Conservation (phyloP, 2,797 vertebrate species). For the Parauchenoglanis punctatus region DNA sequence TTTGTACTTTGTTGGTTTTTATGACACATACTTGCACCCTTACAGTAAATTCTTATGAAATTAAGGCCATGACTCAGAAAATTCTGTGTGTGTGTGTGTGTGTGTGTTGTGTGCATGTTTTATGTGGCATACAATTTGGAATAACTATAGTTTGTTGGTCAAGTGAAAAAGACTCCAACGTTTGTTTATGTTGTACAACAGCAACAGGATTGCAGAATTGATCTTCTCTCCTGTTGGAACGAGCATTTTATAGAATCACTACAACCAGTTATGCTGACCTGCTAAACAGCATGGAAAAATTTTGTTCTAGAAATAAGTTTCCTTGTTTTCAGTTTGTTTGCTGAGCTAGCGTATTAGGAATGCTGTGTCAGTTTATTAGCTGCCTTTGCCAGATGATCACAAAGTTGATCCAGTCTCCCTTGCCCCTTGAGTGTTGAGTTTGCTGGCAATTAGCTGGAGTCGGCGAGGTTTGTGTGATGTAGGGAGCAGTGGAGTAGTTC, state of each 20-base stretch:
- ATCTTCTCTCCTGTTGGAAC: constrained; percentile 39
- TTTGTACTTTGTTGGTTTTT: constrained; percentile 20
- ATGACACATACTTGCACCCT: constrained; percentile 22
- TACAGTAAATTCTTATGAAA: constrained; percentile 34
- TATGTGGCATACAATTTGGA: background rate
- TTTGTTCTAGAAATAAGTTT: constrained; percentile 25
- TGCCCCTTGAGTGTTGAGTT: constrained; percentile 65
- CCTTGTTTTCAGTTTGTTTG: constrained; percentile 18
- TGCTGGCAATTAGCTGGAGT: constrained; percentile 63
- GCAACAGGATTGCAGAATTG: constrained; percentile 31
- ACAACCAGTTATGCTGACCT: constrained; percentile 51
- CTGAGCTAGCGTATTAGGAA: constrained; percentile 51
- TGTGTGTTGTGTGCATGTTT: background rate
- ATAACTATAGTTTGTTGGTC: constrained; percentile 1
- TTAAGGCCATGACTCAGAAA: background rate
- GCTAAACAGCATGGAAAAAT: constrained; percentile 41
- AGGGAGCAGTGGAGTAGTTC: constrained; percentile 20
- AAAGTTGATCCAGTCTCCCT: constrained; percentile 62
- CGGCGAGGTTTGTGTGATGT: constrained; percentile 19
- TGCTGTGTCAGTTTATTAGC: constrained; percentile 64
- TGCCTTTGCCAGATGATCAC: constrained; percentile 68
- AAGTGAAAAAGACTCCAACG: background rate
- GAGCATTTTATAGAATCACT: constrained; percentile 28
- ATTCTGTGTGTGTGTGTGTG: background rate
- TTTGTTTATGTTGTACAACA: constrained; percentile 11